These are phyloP conservation scores for Tiphia femorata DNA, from an alignment of 2,888 invertebrate species.

Conservation along the genomic window DNA sequence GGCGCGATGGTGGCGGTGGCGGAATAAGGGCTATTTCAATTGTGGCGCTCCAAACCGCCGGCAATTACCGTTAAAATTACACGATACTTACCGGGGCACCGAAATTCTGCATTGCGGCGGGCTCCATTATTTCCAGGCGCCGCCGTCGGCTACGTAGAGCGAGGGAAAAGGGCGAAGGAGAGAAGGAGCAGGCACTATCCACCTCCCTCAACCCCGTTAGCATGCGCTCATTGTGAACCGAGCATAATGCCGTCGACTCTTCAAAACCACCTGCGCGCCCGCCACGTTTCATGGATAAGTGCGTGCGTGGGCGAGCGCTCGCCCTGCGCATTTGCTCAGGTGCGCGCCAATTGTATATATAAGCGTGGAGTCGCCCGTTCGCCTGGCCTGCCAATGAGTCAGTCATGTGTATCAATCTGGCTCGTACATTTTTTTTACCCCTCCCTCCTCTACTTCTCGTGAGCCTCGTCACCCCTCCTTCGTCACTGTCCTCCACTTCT, in stretches of 20 bases:
- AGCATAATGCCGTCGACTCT: constrained; percentile 37
- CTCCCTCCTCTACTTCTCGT: too few relatives aligned
- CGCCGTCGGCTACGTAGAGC: constrained; percentile 11
- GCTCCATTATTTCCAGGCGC: constrained; percentile 57
- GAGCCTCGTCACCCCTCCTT: too few relatives aligned
- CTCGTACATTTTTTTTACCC: too few relatives aligned
- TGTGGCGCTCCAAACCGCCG: constrained; percentile 49
- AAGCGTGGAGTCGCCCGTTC: constrained; percentile 8
- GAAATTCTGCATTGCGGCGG: constrained; percentile 60
- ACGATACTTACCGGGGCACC: constrained; percentile 58
- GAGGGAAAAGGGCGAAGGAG: neutral
- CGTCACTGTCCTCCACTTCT: too few relatives aligned
- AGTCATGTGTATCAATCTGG: too few relatives aligned
- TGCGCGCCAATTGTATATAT: constrained; percentile 17
- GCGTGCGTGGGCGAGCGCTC: too few relatives aligned
- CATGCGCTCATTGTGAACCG: constrained; percentile 44
- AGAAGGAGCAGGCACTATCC: neutral
- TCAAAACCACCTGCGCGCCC: constrained; percentile 36
- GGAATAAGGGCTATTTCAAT: constrained; percentile 57
- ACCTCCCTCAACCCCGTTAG: too few relatives aligned
- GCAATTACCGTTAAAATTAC: constrained; percentile 62
- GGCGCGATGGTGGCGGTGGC: too few relatives aligned
- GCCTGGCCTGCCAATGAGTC: too few relatives aligned
- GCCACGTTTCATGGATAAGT: too few relatives aligned
- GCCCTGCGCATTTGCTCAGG: constrained; percentile 35